Conservation (phyloP, 2,113 vertebrate species). For the Paedocypris sp. region DNA sequence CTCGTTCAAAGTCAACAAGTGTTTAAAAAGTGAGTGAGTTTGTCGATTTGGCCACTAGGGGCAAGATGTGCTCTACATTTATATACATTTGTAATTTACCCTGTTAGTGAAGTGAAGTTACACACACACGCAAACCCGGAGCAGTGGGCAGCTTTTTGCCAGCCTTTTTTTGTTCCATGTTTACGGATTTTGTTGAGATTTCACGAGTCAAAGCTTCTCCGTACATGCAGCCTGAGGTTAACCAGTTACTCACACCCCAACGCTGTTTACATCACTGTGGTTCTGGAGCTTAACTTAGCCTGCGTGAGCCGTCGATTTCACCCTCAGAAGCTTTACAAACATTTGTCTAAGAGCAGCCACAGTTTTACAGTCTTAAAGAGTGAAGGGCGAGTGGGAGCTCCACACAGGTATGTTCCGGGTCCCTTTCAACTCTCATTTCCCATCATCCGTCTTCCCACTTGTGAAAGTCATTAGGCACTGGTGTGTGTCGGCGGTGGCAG, state of each 20-base stretch:
- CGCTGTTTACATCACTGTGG: constrained; percentile 8
- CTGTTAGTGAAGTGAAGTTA: too few species aligned
- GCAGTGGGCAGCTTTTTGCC: too few species aligned
- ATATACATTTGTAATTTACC: too few species aligned
- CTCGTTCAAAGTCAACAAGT: too few species aligned
- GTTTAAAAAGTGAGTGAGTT: too few species aligned
- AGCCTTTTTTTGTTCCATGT: constrained; percentile 12
- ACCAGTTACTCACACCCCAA: not conserved
- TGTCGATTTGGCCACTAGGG: too few species aligned
- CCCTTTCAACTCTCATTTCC: not conserved
- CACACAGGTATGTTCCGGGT: not conserved
- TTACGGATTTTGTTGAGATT: not conserved
- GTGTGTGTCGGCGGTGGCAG: constrained; percentile 14
- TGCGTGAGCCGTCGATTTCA: constrained; percentile 11
- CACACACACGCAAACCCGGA: too few species aligned
- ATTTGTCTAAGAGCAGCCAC: constrained; percentile 16
- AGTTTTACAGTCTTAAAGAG: not conserved
- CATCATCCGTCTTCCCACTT: too few species aligned
- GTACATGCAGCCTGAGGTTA: constrained; percentile 5
- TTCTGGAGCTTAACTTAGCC: constrained; percentile 16
- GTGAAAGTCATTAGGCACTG: constrained; percentile 7
- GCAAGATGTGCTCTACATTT: too few species aligned
- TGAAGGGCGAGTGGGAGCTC: not conserved
- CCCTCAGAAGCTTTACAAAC: constrained; percentile 17
- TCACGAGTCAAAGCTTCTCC: not conserved